These are phyloP conservation scores for Rhopalosiphum padi DNA, from an alignment of 1,140 invertebrate genomes.

Conservation along the genomic window DNA sequence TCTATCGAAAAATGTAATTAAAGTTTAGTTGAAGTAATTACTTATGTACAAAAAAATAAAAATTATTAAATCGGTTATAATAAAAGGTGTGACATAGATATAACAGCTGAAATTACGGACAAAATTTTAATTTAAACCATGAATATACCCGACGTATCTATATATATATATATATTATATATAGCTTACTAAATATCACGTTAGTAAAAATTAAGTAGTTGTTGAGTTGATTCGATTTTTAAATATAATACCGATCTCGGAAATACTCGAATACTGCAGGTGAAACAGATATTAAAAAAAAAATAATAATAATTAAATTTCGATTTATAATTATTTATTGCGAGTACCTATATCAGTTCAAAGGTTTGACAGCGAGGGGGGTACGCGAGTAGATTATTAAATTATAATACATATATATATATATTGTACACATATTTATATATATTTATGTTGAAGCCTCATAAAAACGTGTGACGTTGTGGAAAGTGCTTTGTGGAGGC, in stretches of 20 bases:
- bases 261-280: not conserved
- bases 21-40: not conserved
- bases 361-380: not conserved
- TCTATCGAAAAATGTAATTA: not conserved
- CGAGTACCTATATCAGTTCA: not conserved
- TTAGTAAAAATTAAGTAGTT: not conserved
- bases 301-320: not conserved
- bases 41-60: not conserved
- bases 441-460: not conserved
- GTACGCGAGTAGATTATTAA: not conserved
- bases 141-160: too few species aligned
- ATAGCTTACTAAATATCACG: not conserved
- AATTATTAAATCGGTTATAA: not conserved
- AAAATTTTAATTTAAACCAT: too few species aligned
- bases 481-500: not conserved
- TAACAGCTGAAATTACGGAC: not conserved
- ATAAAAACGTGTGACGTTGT: constrained; percentile 5
- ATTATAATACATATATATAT: not conserved
- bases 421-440: not conserved
- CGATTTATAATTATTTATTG: not conserved
- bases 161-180: too few species aligned
- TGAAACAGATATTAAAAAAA: not conserved
- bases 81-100: not conserved
- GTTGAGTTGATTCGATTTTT: not conserved
- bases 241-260: not conserved